Percentiles rank a stretch among this genome's conserved stretches.
Conservation (phyloP, 2,888 invertebrate genomes). For the Leptopterna dolabrata region DNA sequence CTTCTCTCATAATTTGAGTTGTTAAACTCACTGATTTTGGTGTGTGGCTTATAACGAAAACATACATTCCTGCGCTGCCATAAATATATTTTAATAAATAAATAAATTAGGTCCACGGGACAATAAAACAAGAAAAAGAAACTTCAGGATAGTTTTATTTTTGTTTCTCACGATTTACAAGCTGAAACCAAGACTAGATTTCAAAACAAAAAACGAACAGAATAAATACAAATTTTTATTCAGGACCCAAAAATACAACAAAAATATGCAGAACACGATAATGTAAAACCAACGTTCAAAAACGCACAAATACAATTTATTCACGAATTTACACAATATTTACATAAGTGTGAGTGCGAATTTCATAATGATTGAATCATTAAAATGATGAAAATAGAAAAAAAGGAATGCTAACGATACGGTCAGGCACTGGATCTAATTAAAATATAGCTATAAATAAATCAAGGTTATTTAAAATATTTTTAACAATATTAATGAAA, state of each 20-base stretch:
- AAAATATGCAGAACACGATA: neutral
- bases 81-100: too few species aligned
- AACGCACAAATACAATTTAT: neutral
- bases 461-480: too few species aligned
- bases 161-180: neutral
- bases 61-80: too few species aligned
- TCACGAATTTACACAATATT: neutral
- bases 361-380: neutral
- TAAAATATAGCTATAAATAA: too few species aligned
- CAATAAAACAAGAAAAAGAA: neutral
- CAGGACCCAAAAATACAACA: neutral
- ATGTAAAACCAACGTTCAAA: neutral
- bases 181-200: conserved; percentile 8
- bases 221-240: neutral
- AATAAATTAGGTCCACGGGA: neutral
- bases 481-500: too few species aligned
- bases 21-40: too few species aligned
- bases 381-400: neutral
- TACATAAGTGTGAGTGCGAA: neutral
- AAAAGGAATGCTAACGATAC: neutral
- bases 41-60: too few species aligned
- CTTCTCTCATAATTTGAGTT: too few species aligned
- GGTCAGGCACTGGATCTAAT: too few species aligned
- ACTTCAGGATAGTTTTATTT: neutral
- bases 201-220: neutral